A percentile compares a stretch with the other conserved stretches of the same genome.
Evolutionary conservation across 2,797 vertebrate species (phyloP).

Genomic region (Leptodactylus fallax): DNA sequence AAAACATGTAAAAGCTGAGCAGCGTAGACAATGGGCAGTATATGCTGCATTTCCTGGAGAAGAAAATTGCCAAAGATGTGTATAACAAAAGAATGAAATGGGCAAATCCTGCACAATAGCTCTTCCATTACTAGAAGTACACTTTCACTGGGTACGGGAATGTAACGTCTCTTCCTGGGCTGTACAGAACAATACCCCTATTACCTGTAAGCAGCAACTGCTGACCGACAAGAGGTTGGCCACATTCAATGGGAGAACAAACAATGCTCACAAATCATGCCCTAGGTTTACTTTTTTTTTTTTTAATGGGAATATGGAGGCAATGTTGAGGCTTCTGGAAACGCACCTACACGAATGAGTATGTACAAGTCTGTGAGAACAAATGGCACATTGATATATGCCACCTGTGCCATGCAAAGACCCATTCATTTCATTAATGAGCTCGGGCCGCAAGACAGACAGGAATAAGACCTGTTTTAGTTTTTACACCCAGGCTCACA

Average conservation of each 20-base stretch:
- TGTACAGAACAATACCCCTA: not conserved
- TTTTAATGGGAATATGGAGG: not conserved
- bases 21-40: too few species aligned
- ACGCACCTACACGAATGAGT: not conserved
- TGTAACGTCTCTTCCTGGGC: not conserved
- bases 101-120: not conserved
- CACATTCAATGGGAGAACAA: not conserved
- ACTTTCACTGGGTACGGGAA: not conserved
- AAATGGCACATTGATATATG: too few species aligned
- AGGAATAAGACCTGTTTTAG: too few species aligned
- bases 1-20: too few species aligned
- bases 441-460: too few species aligned
- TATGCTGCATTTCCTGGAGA: too few species aligned
- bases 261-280: too few species aligned
- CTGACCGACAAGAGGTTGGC: not conserved
- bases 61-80: not conserved
- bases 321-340: not conserved
- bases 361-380: not conserved
- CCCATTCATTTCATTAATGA: too few species aligned
- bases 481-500: too few species aligned
- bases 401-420: too few species aligned
- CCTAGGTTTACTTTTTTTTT: not conserved
- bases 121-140: not conserved
- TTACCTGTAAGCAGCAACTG: not conserved
- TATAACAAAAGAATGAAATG: not conserved